These are phyloP conservation scores for Melanotaenia maccullochi DNA, from an alignment of 2,797 vertebrate species.

Conservation along the genomic window DNA sequence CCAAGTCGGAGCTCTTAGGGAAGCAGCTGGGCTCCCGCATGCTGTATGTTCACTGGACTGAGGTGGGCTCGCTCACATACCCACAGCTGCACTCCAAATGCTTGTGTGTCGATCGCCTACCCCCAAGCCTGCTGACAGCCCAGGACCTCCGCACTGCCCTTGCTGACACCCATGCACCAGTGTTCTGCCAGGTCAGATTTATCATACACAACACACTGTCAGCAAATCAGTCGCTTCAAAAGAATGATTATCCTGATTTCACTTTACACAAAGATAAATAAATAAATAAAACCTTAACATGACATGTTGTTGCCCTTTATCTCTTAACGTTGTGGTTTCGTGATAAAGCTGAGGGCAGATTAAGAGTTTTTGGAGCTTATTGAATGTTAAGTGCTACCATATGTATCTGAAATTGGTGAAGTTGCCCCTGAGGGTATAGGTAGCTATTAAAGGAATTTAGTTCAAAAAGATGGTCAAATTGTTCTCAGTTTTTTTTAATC, in stretches of 20 bases:
- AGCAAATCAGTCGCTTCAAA: neutral
- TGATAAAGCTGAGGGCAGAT: neutral
- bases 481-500: slow-evolving; percentile 11
- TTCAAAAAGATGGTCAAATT: neutral
- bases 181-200: slow-evolving; percentile 89
- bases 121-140: slow-evolving; percentile 81
- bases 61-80: slow-evolving; percentile 88
- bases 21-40: slow-evolving; percentile 91
- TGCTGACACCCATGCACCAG: slow-evolving; percentile 78
- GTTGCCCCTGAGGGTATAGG: neutral
- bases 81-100: slow-evolving; percentile 90
- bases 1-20: slow-evolving; percentile 92
- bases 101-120: slow-evolving; percentile 90
- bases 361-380: neutral
- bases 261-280: neutral
- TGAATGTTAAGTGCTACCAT: neutral
- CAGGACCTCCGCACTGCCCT: slow-evolving; percentile 85
- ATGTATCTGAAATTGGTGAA: neutral
- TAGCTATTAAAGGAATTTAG: neutral
- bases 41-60: slow-evolving; percentile 95
- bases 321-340: slow-evolving; percentile 1
- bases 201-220: slow-evolving; percentile 1
- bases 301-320: neutral
- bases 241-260: neutral
- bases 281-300: neutral